These are phyloP conservation scores for Cygnus atratus DNA, from an alignment of 2,113 vertebrate species.

Conservation along the genomic window DNA sequence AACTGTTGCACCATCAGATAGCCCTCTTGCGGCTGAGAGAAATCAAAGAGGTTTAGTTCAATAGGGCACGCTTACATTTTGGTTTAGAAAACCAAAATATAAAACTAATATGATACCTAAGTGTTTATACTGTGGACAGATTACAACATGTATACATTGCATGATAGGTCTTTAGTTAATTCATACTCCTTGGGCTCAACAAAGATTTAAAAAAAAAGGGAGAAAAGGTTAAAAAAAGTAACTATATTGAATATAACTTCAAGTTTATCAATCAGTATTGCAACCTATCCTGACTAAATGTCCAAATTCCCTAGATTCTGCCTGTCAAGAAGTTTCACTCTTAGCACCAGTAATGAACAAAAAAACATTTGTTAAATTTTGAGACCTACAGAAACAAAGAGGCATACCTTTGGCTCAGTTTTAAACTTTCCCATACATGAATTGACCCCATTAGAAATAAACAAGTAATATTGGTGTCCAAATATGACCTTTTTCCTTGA, in stretches of 20 bases:
- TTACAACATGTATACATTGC: background rate
- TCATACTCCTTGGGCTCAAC: background rate
- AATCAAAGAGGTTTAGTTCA: constrained; percentile 4
- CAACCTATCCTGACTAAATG: background rate
- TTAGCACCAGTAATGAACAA: background rate
- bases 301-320: background rate
- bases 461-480: background rate
- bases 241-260: background rate
- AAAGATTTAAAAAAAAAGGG: background rate
- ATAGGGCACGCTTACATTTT: background rate
- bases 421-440: background rate
- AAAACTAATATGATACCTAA: background rate
- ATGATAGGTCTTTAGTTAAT: background rate
- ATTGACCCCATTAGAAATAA: background rate
- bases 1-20: constrained; percentile 99
- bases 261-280: background rate
- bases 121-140: background rate
- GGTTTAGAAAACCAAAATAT: background rate
- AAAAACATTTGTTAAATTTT: background rate
- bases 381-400: background rate
- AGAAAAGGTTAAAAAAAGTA: background rate
- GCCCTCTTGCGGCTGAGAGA: constrained; percentile 92
- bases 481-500: background rate
- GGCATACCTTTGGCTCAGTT: background rate
- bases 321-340: background rate